Evolutionary conservation across 2,113 vertebrate genomes (phyloP).

Genomic region (Amphiprion ocellaris): DNA sequence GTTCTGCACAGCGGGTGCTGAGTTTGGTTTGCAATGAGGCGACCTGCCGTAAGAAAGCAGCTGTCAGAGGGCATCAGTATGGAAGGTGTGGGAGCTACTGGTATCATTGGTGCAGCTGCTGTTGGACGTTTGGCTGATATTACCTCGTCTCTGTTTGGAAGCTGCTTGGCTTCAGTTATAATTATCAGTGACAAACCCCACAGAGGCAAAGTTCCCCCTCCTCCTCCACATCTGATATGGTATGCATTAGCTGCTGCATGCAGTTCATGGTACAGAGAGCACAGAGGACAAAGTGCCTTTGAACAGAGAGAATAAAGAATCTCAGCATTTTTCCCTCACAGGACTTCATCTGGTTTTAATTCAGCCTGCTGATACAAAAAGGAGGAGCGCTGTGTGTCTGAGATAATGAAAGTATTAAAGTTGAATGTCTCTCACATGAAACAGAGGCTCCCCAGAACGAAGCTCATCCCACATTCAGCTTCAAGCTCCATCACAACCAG

Average conservation of each 20-base stretch:
- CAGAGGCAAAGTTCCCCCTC: not conserved
- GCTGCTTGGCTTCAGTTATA: conserved; percentile 32
- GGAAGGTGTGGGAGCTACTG: too few species aligned
- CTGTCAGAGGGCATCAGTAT: too few species aligned
- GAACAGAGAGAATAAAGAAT: conserved; percentile 5
- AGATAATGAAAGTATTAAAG: conserved; percentile 10
- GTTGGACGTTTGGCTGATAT: too few species aligned
- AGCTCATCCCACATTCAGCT: conserved; percentile 28
- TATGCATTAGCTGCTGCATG: conserved; percentile 29
- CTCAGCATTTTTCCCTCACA: not conserved
- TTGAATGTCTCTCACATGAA: conserved; percentile 5
- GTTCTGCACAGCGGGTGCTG: too few species aligned
- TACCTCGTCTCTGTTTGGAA: not conserved
- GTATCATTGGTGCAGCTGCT: too few species aligned
- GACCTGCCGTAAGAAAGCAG: too few species aligned
- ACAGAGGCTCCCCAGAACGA: not conserved
- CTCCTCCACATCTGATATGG: not conserved
- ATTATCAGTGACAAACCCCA: conserved; percentile 32
- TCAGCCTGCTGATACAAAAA: not conserved
- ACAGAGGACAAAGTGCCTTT: conserved; percentile 17
- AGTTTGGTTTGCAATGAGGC: too few species aligned
- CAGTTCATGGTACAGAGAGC: conserved; percentile 34
- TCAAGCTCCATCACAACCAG: not conserved
- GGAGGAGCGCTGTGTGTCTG: not conserved
- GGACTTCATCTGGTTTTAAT: not conserved